A percentile compares a stretch with the other conserved stretches of the same genome.
Conservation (phyloP, 2,113 vertebrate species). For the Aptenodytes patagonicus region DNA sequence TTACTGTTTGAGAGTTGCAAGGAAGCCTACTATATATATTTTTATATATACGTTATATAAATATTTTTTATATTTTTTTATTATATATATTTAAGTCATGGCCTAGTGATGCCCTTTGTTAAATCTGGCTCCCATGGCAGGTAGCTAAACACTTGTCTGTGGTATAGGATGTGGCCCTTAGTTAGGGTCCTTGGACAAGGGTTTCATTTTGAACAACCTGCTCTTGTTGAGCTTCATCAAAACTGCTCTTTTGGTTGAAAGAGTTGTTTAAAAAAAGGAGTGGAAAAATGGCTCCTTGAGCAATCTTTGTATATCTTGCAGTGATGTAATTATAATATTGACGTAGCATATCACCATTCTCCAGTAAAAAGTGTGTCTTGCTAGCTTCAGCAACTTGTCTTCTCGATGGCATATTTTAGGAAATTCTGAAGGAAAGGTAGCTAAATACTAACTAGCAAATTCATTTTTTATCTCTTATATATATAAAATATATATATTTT, state of each 20-base stretch:
- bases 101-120: not conserved
- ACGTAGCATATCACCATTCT: not conserved
- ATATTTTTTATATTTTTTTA: not conserved
- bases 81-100: not conserved
- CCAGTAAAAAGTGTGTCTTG: not conserved
- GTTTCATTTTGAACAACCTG: not conserved
- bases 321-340: not conserved
- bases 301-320: not conserved
- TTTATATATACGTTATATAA: not conserved
- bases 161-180: not conserved
- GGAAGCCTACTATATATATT: not conserved
- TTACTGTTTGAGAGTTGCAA: not conserved
- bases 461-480: not conserved
- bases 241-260: not conserved
- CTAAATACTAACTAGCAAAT: not conserved
- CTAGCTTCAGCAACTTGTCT: not conserved
- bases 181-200: not conserved
- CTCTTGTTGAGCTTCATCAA: not conserved
- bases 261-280: not conserved
- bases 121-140: not conserved
- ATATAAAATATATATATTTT: too few relatives aligned
- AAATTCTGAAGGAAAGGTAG: not conserved
- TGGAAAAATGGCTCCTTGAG: not conserved
- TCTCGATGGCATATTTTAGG: not conserved
- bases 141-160: not conserved